Evolutionary conservation across 2,797 vertebrate genomes (phyloP).

Genomic region (Nasua narica): DNA sequence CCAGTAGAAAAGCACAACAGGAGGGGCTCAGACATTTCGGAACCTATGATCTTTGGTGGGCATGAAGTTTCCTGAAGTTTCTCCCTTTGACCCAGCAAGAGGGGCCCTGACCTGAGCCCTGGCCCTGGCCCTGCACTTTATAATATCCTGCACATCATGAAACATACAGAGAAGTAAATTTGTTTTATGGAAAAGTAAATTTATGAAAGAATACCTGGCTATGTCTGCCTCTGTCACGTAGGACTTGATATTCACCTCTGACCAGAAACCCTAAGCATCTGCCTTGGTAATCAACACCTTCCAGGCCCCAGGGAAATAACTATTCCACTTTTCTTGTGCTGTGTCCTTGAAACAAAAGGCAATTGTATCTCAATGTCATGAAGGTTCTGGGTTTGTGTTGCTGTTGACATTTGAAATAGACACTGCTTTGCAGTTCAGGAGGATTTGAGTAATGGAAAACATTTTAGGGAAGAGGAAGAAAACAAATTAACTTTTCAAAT

Average conservation of each 20-base stretch:
- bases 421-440: neutral
- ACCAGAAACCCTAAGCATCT: conserved; percentile 32
- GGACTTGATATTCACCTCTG: neutral
- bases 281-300: conserved; percentile 25
- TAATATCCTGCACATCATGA: neutral
- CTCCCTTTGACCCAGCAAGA: neutral
- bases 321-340: neutral
- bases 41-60: neutral
- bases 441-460: neutral
- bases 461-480: conserved; percentile 9
- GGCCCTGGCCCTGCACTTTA: neutral
- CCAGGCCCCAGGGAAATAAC: neutral
- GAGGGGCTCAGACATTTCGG: neutral
- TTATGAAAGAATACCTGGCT: neutral
- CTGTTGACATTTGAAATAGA: conserved; percentile 45
- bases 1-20: neutral
- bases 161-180: neutral
- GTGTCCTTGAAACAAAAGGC: conserved; percentile 50
- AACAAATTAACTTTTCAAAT: neutral
- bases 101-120: neutral
- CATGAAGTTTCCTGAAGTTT: neutral
- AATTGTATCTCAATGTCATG: conserved; percentile 20
- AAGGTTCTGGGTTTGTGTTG: conserved; percentile 3
- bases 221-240: neutral
- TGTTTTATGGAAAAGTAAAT: neutral